Conservation (phyloP, 2,888 invertebrate species). For the Eupeodes luniger region DNA sequence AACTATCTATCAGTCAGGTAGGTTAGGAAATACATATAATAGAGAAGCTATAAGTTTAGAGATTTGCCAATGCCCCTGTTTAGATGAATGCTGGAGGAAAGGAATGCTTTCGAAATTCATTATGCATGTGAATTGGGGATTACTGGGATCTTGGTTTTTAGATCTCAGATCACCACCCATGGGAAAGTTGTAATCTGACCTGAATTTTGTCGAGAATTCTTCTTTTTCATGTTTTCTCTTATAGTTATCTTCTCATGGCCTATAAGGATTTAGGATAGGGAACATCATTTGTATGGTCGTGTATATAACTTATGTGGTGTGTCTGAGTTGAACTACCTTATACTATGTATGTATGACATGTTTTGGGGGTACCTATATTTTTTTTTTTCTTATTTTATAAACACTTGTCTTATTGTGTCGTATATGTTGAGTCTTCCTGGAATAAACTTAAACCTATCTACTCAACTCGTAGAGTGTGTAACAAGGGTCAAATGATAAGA, state of each 20-base stretch:
- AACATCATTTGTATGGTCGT: conserved; percentile 19
- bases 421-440: background rate
- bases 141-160: conserved; percentile 21
- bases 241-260: background rate
- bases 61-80: background rate
- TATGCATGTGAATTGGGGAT: conserved; percentile 63
- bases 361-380: background rate
- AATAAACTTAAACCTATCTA: background rate
- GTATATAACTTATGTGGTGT: conserved; percentile 12
- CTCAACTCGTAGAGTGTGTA: background rate
- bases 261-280: background rate
- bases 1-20: conserved; percentile 32
- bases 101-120: conserved; percentile 56
- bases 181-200: conserved; percentile 59
- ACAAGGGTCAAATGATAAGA: conserved; percentile 43
- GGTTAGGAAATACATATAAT: background rate
- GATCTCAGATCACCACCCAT: conserved; percentile 60
- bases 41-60: conserved; percentile 8
- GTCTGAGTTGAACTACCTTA: background rate
- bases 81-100: background rate
- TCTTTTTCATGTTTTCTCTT: conserved; percentile 28
- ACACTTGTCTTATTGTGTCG: conserved; percentile 4
- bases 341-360: background rate
- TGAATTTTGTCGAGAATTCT: conserved; percentile 24
- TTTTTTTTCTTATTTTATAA: background rate